A percentile compares a stretch with the other conserved stretches of the same genome.
Conservation (phyloP, 2,797 vertebrate genomes). For the Crax fasciolata region DNA sequence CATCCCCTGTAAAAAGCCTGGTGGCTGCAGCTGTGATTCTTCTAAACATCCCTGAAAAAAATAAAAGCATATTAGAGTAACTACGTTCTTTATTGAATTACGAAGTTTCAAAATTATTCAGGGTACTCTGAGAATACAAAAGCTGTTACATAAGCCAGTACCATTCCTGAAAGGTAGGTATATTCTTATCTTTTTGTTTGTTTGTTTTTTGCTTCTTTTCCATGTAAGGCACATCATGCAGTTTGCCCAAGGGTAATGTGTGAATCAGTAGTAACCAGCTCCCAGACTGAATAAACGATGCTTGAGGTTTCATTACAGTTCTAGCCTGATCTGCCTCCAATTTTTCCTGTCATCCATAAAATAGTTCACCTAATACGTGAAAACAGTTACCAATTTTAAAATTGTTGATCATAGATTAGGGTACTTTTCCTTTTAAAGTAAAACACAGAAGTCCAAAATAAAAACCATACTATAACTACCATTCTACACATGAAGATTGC, state of each 20-base stretch:
- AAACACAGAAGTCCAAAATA: background rate
- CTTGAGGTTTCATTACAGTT: background rate
- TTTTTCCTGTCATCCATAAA: background rate
- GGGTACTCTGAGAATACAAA: background rate
- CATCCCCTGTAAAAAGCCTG: conserved; percentile 90
- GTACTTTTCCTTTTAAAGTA: background rate
- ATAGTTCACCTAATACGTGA: background rate
- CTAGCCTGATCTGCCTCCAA: too few relatives aligned
- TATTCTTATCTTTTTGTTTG: background rate
- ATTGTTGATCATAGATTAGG: background rate
- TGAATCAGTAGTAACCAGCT: background rate
- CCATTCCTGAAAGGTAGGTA: background rate
- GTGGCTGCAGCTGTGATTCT: conserved; percentile 95
- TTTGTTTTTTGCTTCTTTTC: background rate
- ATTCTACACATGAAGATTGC: background rate
- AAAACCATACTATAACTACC: background rate
- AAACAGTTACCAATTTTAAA: background rate
- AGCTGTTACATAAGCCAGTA: background rate
- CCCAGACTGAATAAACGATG: background rate
- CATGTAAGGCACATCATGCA: background rate
- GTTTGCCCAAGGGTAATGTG: background rate
- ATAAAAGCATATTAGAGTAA: background rate
- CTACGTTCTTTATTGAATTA: background rate
- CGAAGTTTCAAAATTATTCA: background rate
- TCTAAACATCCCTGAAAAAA: conserved; percentile 92